Evolutionary conservation across 2,888 invertebrate genomes (phyloP), one percentile per base, ranked within the genome.

Genomic region (Drosophila merina): DNA sequence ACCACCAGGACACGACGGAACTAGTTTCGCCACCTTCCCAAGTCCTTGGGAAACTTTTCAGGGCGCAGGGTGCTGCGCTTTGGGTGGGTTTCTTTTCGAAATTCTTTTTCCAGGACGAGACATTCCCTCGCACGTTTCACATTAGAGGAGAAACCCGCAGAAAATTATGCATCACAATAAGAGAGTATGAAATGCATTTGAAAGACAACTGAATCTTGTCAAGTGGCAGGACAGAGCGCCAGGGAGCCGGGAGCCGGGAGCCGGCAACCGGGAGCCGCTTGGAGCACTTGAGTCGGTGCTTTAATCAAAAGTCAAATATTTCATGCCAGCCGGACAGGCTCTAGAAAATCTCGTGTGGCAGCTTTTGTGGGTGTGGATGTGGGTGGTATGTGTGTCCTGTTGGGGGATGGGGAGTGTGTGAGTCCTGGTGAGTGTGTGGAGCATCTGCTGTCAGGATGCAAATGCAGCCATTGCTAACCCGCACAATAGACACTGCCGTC

Each of bases 301-400:
- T 88, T 85, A 85, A 88, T 85, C 84, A 85, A 85, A 85, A 85
- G 84, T 85, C 84, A 85, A 85, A 86, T 85, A 85, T 88, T 85
- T 85, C 84, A 85, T 85, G 88, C 76, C 86, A 83, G 75, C 70
- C 70, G 73, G 70, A 56, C 73, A 72, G 73, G 56, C 66, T 72
- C 56, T 63, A 47, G 48, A 71, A 63, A 45, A 67, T 54, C 67
- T 9, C 67, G 30, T 33, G 20, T 10, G 31, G 31, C 20, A 8
- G 28, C 31, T 20, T n/a, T 26, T n/a, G 33, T 30, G 45, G 40
- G 42, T 26, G 31, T 30, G 38, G 6, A 2, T 44, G 0, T 20
- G 3, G 10, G 1, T 8, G 33, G 5, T 36, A 51, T 12, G 9
- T 20, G n/a, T 26, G 28, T 28, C 28, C 20, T 20, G 20, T 20